Evolutionary conservation across 2,888 invertebrate genomes (phyloP), one percentile per base, ranked within the genome.

Genomic region (Trachelus troglodyta): DNA sequence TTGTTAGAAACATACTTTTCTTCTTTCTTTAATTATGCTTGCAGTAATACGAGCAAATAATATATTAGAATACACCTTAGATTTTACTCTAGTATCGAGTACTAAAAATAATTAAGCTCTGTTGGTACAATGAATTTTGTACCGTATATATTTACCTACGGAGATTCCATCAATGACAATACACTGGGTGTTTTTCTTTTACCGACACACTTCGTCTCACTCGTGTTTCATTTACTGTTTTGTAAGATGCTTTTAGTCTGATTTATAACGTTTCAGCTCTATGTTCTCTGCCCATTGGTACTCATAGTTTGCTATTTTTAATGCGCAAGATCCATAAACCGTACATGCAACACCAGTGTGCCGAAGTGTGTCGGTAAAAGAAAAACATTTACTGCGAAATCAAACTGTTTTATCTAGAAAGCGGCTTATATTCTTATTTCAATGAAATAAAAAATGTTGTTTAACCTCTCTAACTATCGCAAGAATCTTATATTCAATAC

Each of bases 1-100:
- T 95, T 9, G 96, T 96, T 76, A 96, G 83, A 87, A 95, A 95
- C 95, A 96, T 95, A 81, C 79, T 37, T 75, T 30, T 71, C 71
- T 30, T 71, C 71, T 71, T 23, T 33, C 3, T 34, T 23, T 71
- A 34, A 71, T 23, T 56, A 23, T 23, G 6, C 23, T 56, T 56
- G 23, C 23, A 56, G 56, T 56, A 23, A 56, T 56, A 56, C 23
- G 23, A 56, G 9, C 23, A 23, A 56, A 56, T 56, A 56, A 56
- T 56, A 23, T 56, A 56, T 56, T 9, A 56, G 9, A 56, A 56
- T 56, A 56, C 56, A 56, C 56, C 23, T 56, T 23, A 23, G 23
- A 56, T 23, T 23, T 56, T 56, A 56, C 56, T 56, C 56, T 56
- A 9, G 23, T 2, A 23, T 56, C 56, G 23, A 56, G 56, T 56